Evolutionary conservation across 1,140 invertebrate species (phyloP).

Genomic region (Nomia melanderi): DNA sequence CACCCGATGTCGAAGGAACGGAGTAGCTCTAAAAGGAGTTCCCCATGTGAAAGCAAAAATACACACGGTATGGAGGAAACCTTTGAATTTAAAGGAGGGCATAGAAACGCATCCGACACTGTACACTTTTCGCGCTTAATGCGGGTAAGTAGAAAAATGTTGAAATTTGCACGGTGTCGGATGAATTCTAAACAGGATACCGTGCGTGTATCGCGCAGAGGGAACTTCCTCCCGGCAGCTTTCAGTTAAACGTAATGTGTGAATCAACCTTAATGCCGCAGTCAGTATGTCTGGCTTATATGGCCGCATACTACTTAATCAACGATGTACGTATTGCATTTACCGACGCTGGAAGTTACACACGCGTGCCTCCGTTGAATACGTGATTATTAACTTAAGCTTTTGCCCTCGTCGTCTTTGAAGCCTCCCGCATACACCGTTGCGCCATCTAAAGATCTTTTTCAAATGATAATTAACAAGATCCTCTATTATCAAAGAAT

Average conservation of each 20-base stretch:
- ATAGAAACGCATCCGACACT: not conserved
- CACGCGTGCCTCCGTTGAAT: not conserved
- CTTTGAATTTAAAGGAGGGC: not conserved
- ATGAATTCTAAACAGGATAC: not conserved
- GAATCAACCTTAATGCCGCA: constrained; percentile 25
- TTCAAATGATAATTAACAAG: too few species aligned
- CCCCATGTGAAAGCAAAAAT: too few species aligned
- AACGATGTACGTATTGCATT: not conserved
- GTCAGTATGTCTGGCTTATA: constrained; percentile 33
- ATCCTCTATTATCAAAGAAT: too few species aligned
- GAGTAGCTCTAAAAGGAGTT: too few species aligned
- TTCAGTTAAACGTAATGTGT: constrained; percentile 2
- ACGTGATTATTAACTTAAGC: not conserved
- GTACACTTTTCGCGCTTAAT: not conserved
- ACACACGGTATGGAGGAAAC: too few species aligned
- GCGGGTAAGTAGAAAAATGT: not conserved
- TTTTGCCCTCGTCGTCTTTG: too few species aligned
- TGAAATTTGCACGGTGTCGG: not conserved
- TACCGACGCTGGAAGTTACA: not conserved
- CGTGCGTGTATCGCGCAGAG: not conserved
- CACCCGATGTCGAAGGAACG: too few species aligned
- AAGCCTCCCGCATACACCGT: too few species aligned
- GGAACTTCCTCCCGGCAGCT: not conserved
- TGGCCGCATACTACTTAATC: constrained; percentile 25
- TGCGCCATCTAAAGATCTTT: too few species aligned